Percentiles rank a stretch among this genome's conserved stretches.
Evolutionary conservation across 2,797 vertebrate genomes (phyloP).

Genomic region (Argya squamiceps): DNA sequence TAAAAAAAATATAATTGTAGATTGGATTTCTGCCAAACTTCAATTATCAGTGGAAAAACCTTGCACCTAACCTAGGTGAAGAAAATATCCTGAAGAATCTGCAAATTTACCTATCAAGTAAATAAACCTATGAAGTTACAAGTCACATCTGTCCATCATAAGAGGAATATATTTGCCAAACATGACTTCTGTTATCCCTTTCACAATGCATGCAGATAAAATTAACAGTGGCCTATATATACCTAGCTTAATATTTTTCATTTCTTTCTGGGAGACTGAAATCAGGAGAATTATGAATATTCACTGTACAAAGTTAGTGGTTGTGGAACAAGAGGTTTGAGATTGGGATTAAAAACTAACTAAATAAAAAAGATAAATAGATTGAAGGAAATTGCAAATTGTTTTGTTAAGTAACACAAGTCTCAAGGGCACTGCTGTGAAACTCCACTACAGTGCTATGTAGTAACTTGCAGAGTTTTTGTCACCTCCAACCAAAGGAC

Average conservation of each 20-base stretch:
- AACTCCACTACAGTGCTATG: not conserved
- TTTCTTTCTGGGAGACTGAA: not conserved
- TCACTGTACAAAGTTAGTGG: not conserved
- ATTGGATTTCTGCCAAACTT: not conserved
- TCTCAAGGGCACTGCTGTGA: not conserved
- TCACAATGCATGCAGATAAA: not conserved
- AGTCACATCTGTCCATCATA: not conserved
- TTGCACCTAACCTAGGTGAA: not conserved
- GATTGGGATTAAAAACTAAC: not conserved
- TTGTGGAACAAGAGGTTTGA: not conserved
- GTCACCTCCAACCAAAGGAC: rapidly evolving
- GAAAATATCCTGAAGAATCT: not conserved
- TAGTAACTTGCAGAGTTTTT: not conserved
- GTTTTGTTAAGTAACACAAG: not conserved
- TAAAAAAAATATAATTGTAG: not conserved
- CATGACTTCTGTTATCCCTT: not conserved
- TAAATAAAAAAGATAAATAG: not conserved
- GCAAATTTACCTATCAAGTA: not conserved
- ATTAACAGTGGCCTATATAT: not conserved
- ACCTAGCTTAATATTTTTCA: not conserved
- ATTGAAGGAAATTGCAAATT: not conserved
- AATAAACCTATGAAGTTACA: not conserved
- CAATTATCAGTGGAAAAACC: not conserved
- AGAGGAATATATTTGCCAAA: not conserved
- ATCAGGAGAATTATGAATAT: not conserved